phyloP scores from a whole-genome alignment of 1,140 invertebrate genomes.

The Meloidogyne hapla region DNA sequence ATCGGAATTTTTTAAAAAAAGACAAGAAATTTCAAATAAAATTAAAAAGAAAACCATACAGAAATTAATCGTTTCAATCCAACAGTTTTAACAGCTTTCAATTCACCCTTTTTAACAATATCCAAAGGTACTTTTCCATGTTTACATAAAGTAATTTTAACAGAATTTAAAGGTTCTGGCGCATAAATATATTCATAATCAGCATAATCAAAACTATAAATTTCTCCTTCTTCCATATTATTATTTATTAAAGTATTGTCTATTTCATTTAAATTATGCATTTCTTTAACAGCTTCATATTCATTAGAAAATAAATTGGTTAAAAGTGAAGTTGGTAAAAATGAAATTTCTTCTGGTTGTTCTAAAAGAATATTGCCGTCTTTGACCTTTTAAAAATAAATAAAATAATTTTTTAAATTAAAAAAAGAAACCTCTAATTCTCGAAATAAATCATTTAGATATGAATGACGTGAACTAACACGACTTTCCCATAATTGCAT shows the following conservation, averaged over 20 bases:
- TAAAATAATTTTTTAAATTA: background rate
- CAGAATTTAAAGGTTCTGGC: slow-evolving; percentile 33
- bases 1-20: slow-evolving; percentile 4
- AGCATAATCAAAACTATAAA: slow-evolving; percentile 10
- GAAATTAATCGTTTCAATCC: slow-evolving; percentile 3
- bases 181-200: slow-evolving; percentile 29
- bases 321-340: slow-evolving; percentile 47
- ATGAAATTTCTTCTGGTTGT: slow-evolving; percentile 41
- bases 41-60: slow-evolving; percentile 7
- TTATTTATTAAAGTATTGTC: slow-evolving; percentile 16
- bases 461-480: slow-evolving; percentile 15
- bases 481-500: slow-evolving; percentile 35
- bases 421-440: slow-evolving; percentile 44
- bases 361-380: slow-evolving; percentile 24
- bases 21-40: background rate
- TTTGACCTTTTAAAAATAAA: slow-evolving; percentile 33
- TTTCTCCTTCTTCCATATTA: background rate
- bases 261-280: slow-evolving; percentile 26
- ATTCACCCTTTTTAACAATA: slow-evolving; percentile 18
- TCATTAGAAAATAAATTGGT: slow-evolving; percentile 50
- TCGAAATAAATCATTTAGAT: slow-evolving; percentile 27
- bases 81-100: slow-evolving; percentile 28
- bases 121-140: slow-evolving; percentile 32
- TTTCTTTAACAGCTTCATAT: slow-evolving; percentile 44
- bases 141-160: slow-evolving; percentile 32